A percentile compares a stretch with the other conserved stretches of the same genome.
Conservation (phyloP, 2,888 invertebrate species). For the Leptura quadrifasciata region DNA sequence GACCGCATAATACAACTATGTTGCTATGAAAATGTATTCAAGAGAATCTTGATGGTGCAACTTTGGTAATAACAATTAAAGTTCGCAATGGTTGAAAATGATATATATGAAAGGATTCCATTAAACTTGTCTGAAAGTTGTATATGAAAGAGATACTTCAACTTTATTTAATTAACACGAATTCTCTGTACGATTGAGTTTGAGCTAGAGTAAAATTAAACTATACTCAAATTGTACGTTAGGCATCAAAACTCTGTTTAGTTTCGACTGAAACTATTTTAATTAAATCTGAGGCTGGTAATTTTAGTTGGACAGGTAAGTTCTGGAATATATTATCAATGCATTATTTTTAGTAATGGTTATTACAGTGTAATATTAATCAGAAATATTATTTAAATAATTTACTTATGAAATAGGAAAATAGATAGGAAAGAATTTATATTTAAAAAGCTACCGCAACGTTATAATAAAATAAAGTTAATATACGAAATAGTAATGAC, state of each 20-base stretch:
- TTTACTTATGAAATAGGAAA: no score
- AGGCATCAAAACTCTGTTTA: neutral
- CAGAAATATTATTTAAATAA: no score
- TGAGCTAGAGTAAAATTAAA: neutral
- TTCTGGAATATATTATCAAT: neutral
- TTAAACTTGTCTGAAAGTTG: slow-evolving; percentile 3
- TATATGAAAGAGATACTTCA: slow-evolving; percentile 7
- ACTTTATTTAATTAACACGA: neutral
- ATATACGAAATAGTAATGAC: no score
- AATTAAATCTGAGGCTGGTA: neutral
- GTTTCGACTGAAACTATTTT: neutral
- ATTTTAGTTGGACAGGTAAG: neutral
- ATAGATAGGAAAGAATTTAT: no score
- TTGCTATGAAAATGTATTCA: neutral
- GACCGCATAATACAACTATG: neutral
- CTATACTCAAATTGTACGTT: neutral
- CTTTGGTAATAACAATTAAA: neutral
- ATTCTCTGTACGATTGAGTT: neutral
- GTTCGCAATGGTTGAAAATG: neutral
- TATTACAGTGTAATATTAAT: no score
- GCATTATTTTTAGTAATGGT: no score
- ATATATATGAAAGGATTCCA: slow-evolving; percentile 7
- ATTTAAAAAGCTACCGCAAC: no score
- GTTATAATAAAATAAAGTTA: no score
- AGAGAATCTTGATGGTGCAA: neutral